Conservation (phyloP, 2,113 vertebrate genomes). For the Anser cygnoides region DNA sequence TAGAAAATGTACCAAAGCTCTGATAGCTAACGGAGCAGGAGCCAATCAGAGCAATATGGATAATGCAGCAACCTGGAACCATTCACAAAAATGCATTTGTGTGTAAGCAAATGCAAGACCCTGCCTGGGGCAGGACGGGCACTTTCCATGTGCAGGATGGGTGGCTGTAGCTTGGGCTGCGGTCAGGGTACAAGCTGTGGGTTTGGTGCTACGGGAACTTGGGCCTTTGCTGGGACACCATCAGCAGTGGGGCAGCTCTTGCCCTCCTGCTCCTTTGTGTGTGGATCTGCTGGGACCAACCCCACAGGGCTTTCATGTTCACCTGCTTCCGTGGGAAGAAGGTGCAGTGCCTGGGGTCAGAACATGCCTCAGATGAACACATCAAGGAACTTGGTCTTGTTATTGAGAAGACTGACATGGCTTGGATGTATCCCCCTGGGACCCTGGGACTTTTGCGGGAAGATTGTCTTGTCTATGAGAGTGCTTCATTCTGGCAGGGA, state of each 20-base stretch:
- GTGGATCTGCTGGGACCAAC: not conserved
- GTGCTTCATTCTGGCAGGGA: not conserved
- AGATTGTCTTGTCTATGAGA: not conserved
- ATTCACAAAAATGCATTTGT: too few species aligned
- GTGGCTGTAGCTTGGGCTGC: not conserved
- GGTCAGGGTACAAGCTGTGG: too few species aligned
- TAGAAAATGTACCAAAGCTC: not conserved
- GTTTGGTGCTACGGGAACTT: not conserved
- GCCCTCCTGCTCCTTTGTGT: not conserved
- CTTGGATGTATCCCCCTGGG: not conserved
- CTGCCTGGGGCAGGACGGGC: not conserved
- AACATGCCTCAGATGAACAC: fast-evolving
- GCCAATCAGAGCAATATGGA: fast-evolving
- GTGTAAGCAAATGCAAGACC: fast-evolving
- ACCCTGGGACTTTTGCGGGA: not conserved
- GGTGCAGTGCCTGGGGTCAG: fast-evolving
- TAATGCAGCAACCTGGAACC: not conserved
- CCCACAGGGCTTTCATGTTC: fast-evolving
- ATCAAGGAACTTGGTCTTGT: not conserved
- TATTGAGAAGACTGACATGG: not conserved
- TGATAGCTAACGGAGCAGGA: not conserved
- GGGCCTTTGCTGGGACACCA: not conserved
- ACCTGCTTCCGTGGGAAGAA: not conserved
- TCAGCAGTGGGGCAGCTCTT: not conserved
- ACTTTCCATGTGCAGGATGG: fast-evolving